Percentiles rank a stretch among this genome's conserved stretches.
Evolutionary conservation across 2,888 invertebrate species (phyloP).

Genomic region (Napeogenes sylphis): DNA sequence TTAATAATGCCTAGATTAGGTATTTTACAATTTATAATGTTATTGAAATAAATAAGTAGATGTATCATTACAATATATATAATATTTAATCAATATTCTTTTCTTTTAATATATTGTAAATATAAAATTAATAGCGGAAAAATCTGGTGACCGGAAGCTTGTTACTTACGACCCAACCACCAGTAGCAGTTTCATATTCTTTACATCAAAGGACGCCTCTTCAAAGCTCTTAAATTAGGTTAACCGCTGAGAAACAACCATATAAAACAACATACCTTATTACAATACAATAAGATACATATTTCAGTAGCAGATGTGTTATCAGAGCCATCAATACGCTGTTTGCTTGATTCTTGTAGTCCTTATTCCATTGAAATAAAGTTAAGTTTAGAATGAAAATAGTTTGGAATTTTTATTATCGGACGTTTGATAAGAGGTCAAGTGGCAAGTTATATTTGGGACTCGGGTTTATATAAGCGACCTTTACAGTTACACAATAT

Average conservation of each 20-base stretch:
- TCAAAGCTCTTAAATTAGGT: slow-evolving; percentile 38
- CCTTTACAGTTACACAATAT: slow-evolving; percentile 24
- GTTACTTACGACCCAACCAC: slow-evolving; percentile 15
- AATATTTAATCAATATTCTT: no score
- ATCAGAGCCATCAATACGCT: background rate
- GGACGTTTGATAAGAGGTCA: slow-evolving; percentile 27
- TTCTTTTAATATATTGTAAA: background rate
- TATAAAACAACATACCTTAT: slow-evolving; percentile 8
- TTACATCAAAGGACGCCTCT: slow-evolving; percentile 37
- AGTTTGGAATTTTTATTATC: slow-evolving; percentile 17
- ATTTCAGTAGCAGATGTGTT: slow-evolving; percentile 12
- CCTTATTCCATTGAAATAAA: slow-evolving; percentile 4
- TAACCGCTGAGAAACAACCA: slow-evolving; percentile 17
- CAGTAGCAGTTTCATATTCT: slow-evolving; percentile 20
- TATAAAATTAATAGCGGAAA: slow-evolving; percentile 8
- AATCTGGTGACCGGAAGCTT: slow-evolving; percentile 19
- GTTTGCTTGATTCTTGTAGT: background rate
- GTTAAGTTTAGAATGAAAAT: slow-evolving; percentile 10
- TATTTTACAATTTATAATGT: no score
- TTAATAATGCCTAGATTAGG: no score
- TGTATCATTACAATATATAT: no score
- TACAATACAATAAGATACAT: slow-evolving; percentile 12
- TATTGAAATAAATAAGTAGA: no score
- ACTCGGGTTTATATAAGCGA: slow-evolving; percentile 24
- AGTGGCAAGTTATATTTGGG: slow-evolving; percentile 21